phyloP scores from a whole-genome alignment of 2,113 vertebrate species.

The Corythoichthys intestinalis region DNA sequence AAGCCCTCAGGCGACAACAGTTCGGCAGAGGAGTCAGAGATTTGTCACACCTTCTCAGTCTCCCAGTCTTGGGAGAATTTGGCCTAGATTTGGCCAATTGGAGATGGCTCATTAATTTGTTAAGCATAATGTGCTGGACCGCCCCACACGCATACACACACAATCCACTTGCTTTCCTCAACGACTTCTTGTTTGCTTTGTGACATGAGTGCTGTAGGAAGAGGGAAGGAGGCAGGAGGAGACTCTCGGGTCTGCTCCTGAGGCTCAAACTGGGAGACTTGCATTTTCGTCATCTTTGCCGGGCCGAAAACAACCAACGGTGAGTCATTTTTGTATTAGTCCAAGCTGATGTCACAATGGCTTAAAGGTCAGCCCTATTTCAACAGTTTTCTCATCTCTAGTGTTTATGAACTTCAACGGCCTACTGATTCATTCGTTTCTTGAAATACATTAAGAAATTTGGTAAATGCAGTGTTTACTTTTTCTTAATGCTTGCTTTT shows the following conservation, averaged over 20 bases:
- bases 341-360: not conserved
- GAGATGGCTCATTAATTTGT: conserved; percentile 53
- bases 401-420: not conserved
- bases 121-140: conserved; percentile 48
- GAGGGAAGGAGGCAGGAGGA: conserved; percentile 46
- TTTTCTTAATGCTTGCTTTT: not conserved
- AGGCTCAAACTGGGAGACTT: conserved; percentile 31
- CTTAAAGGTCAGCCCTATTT: not conserved
- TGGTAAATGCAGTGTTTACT: not conserved
- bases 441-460: no score
- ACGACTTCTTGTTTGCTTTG: conserved; percentile 46
- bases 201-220: conserved; percentile 33
- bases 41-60: conserved; percentile 41
- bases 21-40: conserved; percentile 15
- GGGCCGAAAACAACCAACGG: conserved; percentile 37
- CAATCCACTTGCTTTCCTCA: conserved; percentile 40
- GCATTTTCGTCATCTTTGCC: conserved; percentile 13
- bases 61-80: conserved; percentile 19
- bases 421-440: not conserved
- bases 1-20: conserved; percentile 10
- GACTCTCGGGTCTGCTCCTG: conserved; percentile 30
- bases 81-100: conserved; percentile 41
- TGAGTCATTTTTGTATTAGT: conserved; percentile 29
- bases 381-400: not conserved
- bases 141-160: conserved; percentile 6